Evolutionary conservation across 1,140 invertebrate species (phyloP).

Genomic region (Coenobita brevimanus): DNA sequence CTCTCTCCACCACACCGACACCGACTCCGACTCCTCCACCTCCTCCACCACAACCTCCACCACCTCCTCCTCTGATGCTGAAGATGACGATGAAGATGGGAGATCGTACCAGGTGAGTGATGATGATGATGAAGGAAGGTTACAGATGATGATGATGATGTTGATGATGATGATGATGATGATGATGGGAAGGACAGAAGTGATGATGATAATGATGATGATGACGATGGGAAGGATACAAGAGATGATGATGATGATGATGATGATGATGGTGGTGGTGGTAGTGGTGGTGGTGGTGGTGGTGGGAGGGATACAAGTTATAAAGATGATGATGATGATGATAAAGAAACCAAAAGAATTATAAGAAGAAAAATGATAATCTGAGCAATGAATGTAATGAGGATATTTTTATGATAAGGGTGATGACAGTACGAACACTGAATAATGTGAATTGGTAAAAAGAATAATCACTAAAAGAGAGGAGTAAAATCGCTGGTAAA

Average conservation of each 20-base stretch:
- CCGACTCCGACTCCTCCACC: conserved; percentile 22
- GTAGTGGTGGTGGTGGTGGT: no score
- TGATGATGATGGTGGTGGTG: background rate
- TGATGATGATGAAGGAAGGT: background rate
- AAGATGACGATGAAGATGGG: background rate
- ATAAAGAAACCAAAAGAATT: no score
- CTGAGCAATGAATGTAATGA: no score
- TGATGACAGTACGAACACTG: no score
- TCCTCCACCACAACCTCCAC: conserved; percentile 23
- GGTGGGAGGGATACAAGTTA: no score
- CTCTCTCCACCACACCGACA: conserved; percentile 30
- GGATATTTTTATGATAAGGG: no score
- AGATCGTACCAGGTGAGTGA: conserved; percentile 35
- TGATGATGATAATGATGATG: conserved; percentile 12
- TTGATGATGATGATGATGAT: background rate
- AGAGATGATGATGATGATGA: background rate
- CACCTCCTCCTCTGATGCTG: background rate
- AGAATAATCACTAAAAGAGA: no score
- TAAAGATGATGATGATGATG: no score
- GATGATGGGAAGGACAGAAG: background rate
- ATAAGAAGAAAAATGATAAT: no score
- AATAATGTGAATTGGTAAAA: no score
- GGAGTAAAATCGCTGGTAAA: no score
- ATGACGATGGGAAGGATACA: background rate
- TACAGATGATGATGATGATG: background rate